Conservation (phyloP, 2,113 vertebrate species). For the Cavia porcellus region DNA sequence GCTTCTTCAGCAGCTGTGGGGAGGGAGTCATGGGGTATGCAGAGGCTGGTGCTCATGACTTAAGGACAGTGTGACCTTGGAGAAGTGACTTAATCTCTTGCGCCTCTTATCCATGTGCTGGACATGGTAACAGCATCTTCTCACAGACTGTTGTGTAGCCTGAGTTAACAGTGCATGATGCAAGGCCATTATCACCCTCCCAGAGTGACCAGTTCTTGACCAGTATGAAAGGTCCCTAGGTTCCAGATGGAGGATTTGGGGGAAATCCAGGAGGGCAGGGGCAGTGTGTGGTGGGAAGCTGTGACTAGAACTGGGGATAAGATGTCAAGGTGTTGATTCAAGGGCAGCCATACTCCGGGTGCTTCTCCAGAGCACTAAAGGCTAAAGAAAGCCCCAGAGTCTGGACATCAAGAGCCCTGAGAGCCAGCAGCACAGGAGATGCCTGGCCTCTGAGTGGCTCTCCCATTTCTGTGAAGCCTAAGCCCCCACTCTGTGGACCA, state of each 20-base stretch:
- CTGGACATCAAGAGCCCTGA: not conserved
- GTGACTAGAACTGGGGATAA: not conserved
- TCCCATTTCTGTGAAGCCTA: not conserved
- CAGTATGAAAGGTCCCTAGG: not conserved
- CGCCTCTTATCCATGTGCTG: not conserved
- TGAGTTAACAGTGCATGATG: fast-evolving
- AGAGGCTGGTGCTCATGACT: not conserved
- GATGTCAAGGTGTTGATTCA: not conserved
- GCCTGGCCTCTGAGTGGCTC: not conserved
- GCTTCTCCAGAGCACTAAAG: not conserved
- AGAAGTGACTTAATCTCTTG: not conserved
- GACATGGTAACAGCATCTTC: not conserved
- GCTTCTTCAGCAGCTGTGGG: not conserved
- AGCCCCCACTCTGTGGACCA: not conserved
- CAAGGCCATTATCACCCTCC: not conserved
- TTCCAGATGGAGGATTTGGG: too few species aligned
- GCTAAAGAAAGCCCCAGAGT: not conserved
- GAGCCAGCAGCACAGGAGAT: not conserved
- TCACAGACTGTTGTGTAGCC: not conserved
- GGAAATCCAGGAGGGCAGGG: not conserved
- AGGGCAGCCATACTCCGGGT: not conserved
- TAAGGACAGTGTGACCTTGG: not conserved
- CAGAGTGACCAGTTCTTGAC: not conserved
- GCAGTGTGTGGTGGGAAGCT: too few species aligned
- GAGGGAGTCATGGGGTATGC: not conserved